A percentile compares a stretch with the other conserved stretches of the same genome.
Conservation (phyloP, 2,888 invertebrate species). For the Xiphydria camelus region DNA sequence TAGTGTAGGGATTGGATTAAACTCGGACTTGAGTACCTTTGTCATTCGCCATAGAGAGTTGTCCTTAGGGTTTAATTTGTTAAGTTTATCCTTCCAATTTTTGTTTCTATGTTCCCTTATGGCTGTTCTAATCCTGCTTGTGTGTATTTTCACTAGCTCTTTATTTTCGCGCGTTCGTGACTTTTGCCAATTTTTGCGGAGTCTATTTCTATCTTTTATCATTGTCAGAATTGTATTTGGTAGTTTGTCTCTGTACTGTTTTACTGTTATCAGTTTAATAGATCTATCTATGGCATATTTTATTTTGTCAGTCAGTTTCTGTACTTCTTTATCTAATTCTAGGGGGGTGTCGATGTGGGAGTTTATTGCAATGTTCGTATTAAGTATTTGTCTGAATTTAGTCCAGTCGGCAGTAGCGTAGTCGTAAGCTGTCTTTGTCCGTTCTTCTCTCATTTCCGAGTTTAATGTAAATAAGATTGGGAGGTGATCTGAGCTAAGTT, state of each 20-base stretch:
- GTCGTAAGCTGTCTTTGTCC: slow-evolving; percentile 2
- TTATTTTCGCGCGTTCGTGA: no score
- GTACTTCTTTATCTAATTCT: slow-evolving; percentile 11
- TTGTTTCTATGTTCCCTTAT: no score
- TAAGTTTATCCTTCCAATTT: no score
- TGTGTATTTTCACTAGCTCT: no score
- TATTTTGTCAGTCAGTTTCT: slow-evolving; percentile 11
- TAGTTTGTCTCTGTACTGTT: slow-evolving; percentile 9
- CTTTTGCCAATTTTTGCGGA: no score
- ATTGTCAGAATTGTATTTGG: slow-evolving; percentile 10
- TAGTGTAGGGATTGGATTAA: slow-evolving; percentile 2
- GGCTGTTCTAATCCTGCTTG: no score
- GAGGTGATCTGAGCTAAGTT: slow-evolving; percentile 24
- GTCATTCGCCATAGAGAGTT: slow-evolving; percentile 11
- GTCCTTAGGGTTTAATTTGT: slow-evolving; percentile 11
- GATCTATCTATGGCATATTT: slow-evolving; percentile 11
- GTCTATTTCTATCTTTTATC: slow-evolving; percentile 8
- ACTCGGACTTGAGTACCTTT: slow-evolving; percentile 1
- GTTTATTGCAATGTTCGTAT: slow-evolving; percentile 10
- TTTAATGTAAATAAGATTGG: slow-evolving; percentile 13
- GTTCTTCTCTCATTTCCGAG: background rate
- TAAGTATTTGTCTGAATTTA: slow-evolving; percentile 13
- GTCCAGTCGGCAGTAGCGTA: slow-evolving; percentile 16
- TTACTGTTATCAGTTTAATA: slow-evolving; percentile 2
- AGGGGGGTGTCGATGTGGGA: background rate